Evolutionary conservation across 2,888 invertebrate species (phyloP), one percentile per base, ranked within the genome.

Genomic region (Drosophila fungiperda): DNA sequence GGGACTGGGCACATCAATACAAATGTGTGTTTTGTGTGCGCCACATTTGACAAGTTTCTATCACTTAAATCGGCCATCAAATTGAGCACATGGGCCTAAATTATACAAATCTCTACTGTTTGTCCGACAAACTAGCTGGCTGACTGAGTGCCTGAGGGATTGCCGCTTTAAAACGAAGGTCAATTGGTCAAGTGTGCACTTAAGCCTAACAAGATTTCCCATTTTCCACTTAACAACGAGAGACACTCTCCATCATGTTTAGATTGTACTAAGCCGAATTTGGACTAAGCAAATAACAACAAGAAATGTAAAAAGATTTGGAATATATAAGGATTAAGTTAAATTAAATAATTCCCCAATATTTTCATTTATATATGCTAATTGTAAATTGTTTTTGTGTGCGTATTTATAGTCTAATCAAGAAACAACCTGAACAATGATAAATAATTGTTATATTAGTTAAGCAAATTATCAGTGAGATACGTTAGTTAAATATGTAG

Each of bases 1-100:
- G 82, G 74, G 58, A 75, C 72, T 72, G 36, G 67, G 32, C 63
- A 75, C 83, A 87, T 83, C 82, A 87, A 87, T 87, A 84, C 76
- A 78, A 87, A 83, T 78, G 89, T 71, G 73, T 78, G 67, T 74
- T 62, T 53, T 70, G 77, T 69, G 63, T 70, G 72, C 42, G 52
- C 38, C 52, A 33, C 53, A 55, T 67, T 63, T 77, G 85, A 73
- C 83, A 77, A 83, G 74, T 69, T 72, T 62, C 68, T 53, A 60
- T 83, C 80, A 68, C 62, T 58, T 57, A 62, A 68, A 71, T 64
- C 57, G 64, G 42, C 50, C 61, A 70, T 80, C 58, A 59, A 26
- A 57, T 59, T 38, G 23, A 12, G 23, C 55, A 73, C 32, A 64
- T 53, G 35, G 0, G n/a, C 29, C 45, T 35, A 54, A 54, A 54